Percentiles rank a stretch among this genome's conserved stretches.
Evolutionary conservation across 1,140 invertebrate species (phyloP).

Genomic region (Cherax quadricarinatus): DNA sequence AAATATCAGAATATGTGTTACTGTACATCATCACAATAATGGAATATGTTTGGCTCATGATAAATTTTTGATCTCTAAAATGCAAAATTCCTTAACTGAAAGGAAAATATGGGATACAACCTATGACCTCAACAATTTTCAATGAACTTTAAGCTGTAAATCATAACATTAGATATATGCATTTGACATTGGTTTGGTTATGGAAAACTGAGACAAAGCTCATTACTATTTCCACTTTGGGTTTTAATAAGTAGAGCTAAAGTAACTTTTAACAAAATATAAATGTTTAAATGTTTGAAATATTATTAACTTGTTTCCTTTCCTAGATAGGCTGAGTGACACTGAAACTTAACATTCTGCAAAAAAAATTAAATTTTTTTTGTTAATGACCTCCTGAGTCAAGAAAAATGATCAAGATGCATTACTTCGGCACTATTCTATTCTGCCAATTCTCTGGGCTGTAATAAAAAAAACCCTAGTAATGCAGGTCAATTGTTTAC

Average conservation of each 20-base stretch:
- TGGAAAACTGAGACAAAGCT: conserved; percentile 44
- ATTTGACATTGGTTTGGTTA: conserved; percentile 48
- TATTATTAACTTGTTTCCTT: not conserved
- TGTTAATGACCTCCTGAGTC: conserved; percentile 13
- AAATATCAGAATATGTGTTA: conserved; percentile 58
- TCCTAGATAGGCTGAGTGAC: conserved; percentile 14
- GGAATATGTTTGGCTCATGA: conserved; percentile 43
- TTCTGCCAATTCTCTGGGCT: not conserved
- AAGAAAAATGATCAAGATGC: conserved; percentile 1
- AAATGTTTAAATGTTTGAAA: not conserved
- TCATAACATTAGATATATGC: conserved; percentile 48
- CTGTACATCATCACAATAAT: conserved; percentile 59
- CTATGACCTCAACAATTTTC: conserved; percentile 38
- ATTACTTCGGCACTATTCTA: not conserved
- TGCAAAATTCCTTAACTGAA: conserved; percentile 37
- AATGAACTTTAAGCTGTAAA: not conserved
- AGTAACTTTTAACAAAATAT: not conserved
- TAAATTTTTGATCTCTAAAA: conserved; percentile 36
- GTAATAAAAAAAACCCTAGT: not conserved
- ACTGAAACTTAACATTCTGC: not conserved
- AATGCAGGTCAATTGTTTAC: not conserved
- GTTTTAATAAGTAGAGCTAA: conserved; percentile 24
- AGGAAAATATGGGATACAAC: conserved; percentile 40
- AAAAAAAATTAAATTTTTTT: not conserved
- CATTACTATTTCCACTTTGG: conserved; percentile 36